Percentiles rank a stretch among this genome's conserved stretches.
Evolutionary conservation across 2,113 vertebrate genomes (phyloP).

Genomic region (Acrocephalus kingi): DNA sequence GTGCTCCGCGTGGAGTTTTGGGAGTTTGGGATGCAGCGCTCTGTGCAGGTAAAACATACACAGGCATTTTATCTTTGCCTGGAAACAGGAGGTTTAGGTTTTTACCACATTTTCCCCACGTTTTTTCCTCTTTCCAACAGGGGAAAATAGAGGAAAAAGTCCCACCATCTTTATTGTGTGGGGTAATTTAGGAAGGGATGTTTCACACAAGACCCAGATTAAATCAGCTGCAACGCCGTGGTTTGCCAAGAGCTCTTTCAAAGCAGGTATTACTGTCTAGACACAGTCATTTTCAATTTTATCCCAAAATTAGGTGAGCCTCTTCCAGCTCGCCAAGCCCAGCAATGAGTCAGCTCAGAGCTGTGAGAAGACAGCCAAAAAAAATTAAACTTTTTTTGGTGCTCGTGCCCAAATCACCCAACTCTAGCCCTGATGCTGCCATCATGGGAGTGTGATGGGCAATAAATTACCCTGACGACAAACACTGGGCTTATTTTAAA

Average conservation of each 20-base stretch:
- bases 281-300: background rate
- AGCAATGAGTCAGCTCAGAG: background rate
- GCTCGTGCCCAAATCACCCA: background rate
- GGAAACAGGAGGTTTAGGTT: background rate
- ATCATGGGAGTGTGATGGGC: fast-evolving
- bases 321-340: background rate
- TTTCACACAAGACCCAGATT: background rate
- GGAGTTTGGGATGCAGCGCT: fast-evolving
- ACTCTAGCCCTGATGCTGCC: fast-evolving
- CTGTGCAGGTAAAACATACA: fast-evolving
- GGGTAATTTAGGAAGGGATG: background rate
- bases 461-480: background rate
- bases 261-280: constrained; percentile 15
- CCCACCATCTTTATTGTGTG: fast-evolving
- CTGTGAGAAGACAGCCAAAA: background rate
- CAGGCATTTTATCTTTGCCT: fast-evolving
- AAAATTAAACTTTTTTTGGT: background rate
- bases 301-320: background rate
- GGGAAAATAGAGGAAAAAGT: background rate
- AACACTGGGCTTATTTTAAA: fast-evolving
- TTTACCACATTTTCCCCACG: background rate
- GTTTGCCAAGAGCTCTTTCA: background rate
- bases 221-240: background rate
- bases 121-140: background rate
- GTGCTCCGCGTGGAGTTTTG: fast-evolving